Percentiles rank a stretch among this genome's conserved stretches.
phyloP scores from a whole-genome alignment of 92 coral and sea anemone species.

The Paramuricea clavata region DNA sequence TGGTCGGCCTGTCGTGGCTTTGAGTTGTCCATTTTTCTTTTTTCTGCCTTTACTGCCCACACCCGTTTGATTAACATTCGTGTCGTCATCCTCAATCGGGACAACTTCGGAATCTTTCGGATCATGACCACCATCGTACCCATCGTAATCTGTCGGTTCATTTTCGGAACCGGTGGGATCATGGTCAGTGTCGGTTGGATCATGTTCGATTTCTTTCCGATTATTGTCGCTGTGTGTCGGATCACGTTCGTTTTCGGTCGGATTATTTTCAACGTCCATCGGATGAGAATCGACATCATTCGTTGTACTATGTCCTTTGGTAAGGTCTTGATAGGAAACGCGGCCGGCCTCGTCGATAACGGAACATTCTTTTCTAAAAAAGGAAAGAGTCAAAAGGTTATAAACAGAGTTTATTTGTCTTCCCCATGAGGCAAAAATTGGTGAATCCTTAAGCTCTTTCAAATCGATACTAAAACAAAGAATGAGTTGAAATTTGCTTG shows the following conservation, averaged over 20 bases:
- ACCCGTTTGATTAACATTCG: conserved; percentile 20
- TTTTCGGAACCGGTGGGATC: not conserved
- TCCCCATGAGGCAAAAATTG: no score
- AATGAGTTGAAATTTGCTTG: no score
- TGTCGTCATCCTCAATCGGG: not conserved
- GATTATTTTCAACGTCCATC: not conserved
- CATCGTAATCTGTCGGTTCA: no score
- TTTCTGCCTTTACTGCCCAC: not conserved
- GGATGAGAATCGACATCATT: not conserved
- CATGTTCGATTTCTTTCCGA: not conserved
- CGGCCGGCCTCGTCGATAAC: conserved; percentile 29
- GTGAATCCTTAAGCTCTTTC: no score
- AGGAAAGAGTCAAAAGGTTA: not conserved
- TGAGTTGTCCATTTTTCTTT: not conserved
- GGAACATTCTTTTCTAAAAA: conserved; percentile 31
- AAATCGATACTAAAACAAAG: no score
- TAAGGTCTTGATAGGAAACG: conserved; percentile 35
- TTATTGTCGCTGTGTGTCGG: not conserved
- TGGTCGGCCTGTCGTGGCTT: conserved; percentile 66
- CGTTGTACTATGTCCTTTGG: not conserved
- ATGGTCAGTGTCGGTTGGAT: not conserved
- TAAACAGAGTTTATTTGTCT: not conserved
- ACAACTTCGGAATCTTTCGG: not conserved
- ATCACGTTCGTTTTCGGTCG: not conserved
- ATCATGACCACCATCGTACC: no score